phyloP scores from a whole-genome alignment of 1,140 invertebrate species.

The Dendrolimus kikuchii region DNA sequence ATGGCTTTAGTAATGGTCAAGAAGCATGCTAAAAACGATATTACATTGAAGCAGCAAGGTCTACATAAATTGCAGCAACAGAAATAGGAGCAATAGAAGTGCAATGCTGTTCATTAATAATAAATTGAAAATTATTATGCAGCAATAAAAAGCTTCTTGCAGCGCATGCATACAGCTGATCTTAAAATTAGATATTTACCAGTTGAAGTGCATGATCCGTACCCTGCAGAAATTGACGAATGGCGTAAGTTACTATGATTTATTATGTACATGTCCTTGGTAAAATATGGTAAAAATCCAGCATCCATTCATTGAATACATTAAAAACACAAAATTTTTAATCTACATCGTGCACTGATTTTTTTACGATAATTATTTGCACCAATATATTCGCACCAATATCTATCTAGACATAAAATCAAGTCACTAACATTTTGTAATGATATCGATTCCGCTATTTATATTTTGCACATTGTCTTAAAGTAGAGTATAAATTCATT shows the following conservation, averaged over 20 bases:
- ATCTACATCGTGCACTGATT: slow-evolving; percentile 23
- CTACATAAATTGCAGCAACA: too few relatives aligned
- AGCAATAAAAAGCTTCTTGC: too few relatives aligned
- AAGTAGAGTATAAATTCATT: neutral
- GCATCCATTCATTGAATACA: slow-evolving; percentile 46
- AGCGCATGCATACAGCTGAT: neutral
- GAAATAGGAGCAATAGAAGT: slow-evolving; percentile 4
- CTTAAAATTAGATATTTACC: slow-evolving; percentile 37
- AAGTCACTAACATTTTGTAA: neutral
- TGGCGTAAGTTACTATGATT: slow-evolving; percentile 52
- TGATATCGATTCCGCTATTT: too few relatives aligned
- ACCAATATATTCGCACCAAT: slow-evolving; percentile 23
- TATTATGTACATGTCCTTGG: slow-evolving; percentile 68
- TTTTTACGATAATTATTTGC: slow-evolving; percentile 25
- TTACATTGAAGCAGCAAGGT: too few relatives aligned
- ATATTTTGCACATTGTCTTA: neutral
- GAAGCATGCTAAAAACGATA: too few relatives aligned
- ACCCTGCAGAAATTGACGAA: slow-evolving; percentile 56
- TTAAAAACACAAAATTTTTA: slow-evolving; percentile 10
- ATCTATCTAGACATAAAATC: slow-evolving; percentile 10
- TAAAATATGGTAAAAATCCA: slow-evolving; percentile 46
- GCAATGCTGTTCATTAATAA: neutral
- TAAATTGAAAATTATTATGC: too few relatives aligned
- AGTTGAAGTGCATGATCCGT: slow-evolving; percentile 55
- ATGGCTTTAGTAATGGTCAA: too few relatives aligned